Conservation (phyloP, 2,888 invertebrate genomes). For the Physocephala rufipes region DNA sequence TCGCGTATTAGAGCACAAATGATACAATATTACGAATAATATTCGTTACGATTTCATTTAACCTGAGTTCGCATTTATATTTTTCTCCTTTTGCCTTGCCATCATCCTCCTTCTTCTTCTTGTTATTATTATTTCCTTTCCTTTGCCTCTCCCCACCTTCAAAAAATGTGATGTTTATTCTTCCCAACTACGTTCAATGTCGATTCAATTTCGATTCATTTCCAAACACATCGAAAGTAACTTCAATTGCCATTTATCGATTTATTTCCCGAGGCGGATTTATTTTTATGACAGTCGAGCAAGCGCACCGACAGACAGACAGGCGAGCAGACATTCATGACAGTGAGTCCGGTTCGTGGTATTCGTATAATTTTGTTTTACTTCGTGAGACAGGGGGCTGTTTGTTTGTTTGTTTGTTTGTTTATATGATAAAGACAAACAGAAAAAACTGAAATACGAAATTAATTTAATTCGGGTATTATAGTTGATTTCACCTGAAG, state of each 20-base stretch:
- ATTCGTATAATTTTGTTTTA: background rate
- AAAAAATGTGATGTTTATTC: background rate
- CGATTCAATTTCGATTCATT: slow-evolving; percentile 25
- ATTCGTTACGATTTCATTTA: no score
- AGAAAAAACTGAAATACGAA: background rate
- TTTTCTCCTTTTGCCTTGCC: background rate
- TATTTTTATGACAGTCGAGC: slow-evolving; percentile 1
- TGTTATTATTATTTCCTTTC: no score
- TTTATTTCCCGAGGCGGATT: slow-evolving; percentile 9
- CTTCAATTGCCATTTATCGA: slow-evolving; percentile 12
- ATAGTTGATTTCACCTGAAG: no score
- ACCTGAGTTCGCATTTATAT: background rate
- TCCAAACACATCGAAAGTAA: background rate
- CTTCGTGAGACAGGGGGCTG: background rate
- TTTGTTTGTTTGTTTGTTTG: no score
- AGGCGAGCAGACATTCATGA: no score
- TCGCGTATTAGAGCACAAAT: background rate
- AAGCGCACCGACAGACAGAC: background rate
- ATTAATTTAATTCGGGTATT: background rate
- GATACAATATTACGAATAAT: no score
- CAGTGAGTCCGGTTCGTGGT: no score
- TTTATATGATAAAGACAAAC: background rate
- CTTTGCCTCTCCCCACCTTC: no score
- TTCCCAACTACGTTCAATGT: slow-evolving; percentile 3
- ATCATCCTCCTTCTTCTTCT: no score